Evolutionary conservation across 2,888 invertebrate species (phyloP), one percentile per base, ranked within the genome.

Genomic region (Sarcophaga carnaria): DNA sequence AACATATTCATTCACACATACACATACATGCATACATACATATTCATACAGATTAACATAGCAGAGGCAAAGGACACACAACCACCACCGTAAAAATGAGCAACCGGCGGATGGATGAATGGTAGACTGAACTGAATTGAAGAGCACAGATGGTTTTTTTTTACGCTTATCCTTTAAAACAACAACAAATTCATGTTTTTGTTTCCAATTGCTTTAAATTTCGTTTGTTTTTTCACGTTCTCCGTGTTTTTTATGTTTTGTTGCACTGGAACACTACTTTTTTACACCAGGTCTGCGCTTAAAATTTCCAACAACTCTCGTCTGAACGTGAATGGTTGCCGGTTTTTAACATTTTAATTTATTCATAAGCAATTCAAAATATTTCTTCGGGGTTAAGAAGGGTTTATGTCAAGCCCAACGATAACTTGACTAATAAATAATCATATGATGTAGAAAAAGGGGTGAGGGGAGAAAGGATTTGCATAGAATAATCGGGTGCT

Each of bases 301-400:
- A 5, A 0, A 37, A 17, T 49, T 72, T 3, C 22, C 22, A 22
- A 22, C 27, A 60, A 22, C 74, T 59, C 45, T 70, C 8, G 14
- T 63, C 10, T 77, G 54, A 12, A 54, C 14, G 17, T 54, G 12
- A 54, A 54, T 54, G 49, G 49, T 49, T 49, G 54, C 54, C 80
- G 12, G 69, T 78, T 83, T 80, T 66, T 17, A 78, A 84, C 27
- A 90, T 91, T 91, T 92, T 91, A 92, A 92, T 92, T 92, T 92
- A 92, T 92, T 91, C 92, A 92, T 92, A 90, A 90, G 81, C 84
- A 64, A 82, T 84, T 75, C 70, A 80, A 76, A 88, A 85, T 87
- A 90, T 88, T 90, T 91, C 89, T 91, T 89, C 89, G 89, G 89
- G 80, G 83, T 69, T 86, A 82, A 83, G 74, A 75, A 84, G 86